Evolutionary conservation across 1,140 invertebrate genomes (phyloP), one percentile per base, ranked within the genome.

Genomic region (Apis dorsata): DNA sequence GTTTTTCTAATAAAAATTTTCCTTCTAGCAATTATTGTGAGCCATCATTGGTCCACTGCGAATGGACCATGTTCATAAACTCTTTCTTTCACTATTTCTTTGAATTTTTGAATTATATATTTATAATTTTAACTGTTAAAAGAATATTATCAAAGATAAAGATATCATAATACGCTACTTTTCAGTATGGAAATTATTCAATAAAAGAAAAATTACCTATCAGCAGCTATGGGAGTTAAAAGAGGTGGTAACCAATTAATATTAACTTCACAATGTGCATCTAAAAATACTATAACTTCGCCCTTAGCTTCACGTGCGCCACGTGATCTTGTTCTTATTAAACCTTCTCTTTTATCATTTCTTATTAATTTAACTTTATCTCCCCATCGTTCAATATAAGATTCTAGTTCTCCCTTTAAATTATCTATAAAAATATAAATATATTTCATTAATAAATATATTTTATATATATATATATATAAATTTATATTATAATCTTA

Each of bases 231-330:
- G 24, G 99, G 98, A 12, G 98, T 97, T 72, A 99, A 94, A 15
- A 99, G 94, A 0, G 99, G 99, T 13, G 98, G 98, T 28, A 99
- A 93, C 99, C 99, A 99, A 93, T 99, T 99, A 1, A 95, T 93
- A 91, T 99, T 99, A 2, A 99, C 98, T 93, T 98, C 97, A 91
- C 97, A 98, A 91, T 98, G 97, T 68, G 99, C 99, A 94, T 99
- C 99, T 24, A 99, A 94, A 94, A 99, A 99, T 0, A 99, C 97
- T 85, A 99, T 99, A 9, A 99, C 98, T 93, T 99, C 99, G 63
- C 98, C 99, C 28, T 95, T 97, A 0, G 99, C 97, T 91, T 99
- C 97, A 88, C 97, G 95, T n/a, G 99, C 99, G 57, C 99, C 99
- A 69, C 97, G 95, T 0, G 98, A 99, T 74, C 99, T 94, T 0